Percentiles rank a stretch among this genome's conserved stretches.
phyloP scores from a whole-genome alignment of 2,888 invertebrate species.

The Rutpela maculata region DNA sequence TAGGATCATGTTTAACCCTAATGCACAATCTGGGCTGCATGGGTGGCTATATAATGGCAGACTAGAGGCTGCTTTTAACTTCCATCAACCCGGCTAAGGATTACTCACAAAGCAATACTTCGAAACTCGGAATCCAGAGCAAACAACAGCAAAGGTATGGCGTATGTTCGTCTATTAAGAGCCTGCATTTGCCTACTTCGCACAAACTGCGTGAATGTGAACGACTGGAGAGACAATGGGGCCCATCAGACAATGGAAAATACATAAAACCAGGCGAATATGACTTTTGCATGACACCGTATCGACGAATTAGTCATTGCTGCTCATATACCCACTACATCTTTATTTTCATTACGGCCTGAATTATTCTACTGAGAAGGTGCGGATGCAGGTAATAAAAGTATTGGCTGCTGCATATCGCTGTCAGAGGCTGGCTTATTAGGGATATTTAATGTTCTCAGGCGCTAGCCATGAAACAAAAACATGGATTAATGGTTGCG shows the following conservation, averaged over 20 bases:
- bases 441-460: constrained; percentile 12
- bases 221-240: constrained; percentile 59
- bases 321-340: constrained; percentile 21
- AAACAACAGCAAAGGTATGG: constrained; percentile 26
- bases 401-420: constrained; percentile 9
- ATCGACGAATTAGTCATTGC: constrained; percentile 38
- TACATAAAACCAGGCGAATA: constrained; percentile 66
- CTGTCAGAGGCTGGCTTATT: constrained; percentile 1
- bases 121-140: constrained; percentile 46
- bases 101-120: constrained; percentile 53
- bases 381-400: constrained; percentile 14
- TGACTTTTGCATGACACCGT: constrained; percentile 51
- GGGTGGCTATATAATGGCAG: constrained; percentile 48
- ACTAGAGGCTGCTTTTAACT: constrained; percentile 47
- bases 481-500: constrained; percentile 10
- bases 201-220: constrained; percentile 68
- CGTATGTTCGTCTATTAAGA: constrained; percentile 28
- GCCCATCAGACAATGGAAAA: constrained; percentile 63
- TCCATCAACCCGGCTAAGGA: constrained; percentile 39
- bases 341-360: constrained; percentile 12
- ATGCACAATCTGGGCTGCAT: constrained; percentile 61
- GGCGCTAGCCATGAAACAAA: neutral
- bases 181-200: constrained; percentile 62
- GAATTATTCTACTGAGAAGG: constrained; percentile 8
- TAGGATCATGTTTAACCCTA: constrained; percentile 67